A percentile compares a stretch with the other conserved stretches of the same genome.
Conservation (phyloP, 2,888 invertebrate genomes). For the Ectemnius continuus region DNA sequence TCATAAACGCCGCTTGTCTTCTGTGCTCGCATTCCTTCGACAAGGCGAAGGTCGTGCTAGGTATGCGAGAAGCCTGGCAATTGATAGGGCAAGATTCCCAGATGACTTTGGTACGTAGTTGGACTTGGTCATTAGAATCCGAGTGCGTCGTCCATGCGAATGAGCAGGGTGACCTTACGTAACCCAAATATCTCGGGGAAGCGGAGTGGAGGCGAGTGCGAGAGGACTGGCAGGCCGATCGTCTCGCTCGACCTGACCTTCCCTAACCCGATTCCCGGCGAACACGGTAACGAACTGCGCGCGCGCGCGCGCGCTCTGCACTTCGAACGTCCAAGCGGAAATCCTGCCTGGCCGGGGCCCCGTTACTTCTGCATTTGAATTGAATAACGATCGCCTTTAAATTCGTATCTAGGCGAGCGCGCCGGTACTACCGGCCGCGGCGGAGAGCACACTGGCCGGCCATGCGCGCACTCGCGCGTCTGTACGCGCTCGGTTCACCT, state of each 20-base stretch:
- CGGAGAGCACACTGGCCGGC: not conserved
- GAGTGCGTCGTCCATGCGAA: slow-evolving; percentile 28
- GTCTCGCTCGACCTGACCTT: slow-evolving; percentile 56
- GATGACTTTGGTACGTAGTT: slow-evolving; percentile 1
- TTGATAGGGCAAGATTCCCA: not conserved
- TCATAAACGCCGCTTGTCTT: too few relatives aligned
- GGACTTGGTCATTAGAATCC: not conserved
- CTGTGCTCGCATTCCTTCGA: too few relatives aligned
- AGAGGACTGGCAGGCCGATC: slow-evolving; percentile 41
- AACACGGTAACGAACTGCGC: slow-evolving; percentile 51
- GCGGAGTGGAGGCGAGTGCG: too few relatives aligned
- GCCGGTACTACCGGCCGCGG: slow-evolving; percentile 7
- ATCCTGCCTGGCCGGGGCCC: slow-evolving; percentile 52
- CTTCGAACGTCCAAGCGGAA: slow-evolving; percentile 55
- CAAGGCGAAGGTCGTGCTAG: too few relatives aligned
- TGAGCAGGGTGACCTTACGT: slow-evolving; percentile 44
- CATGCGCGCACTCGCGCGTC: slow-evolving; percentile 23
- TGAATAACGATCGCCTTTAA: slow-evolving; percentile 65
- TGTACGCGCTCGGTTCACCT: slow-evolving; percentile 50
- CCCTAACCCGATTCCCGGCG: slow-evolving; percentile 58
- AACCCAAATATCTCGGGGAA: slow-evolving; percentile 43
- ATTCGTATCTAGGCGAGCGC: slow-evolving; percentile 62
- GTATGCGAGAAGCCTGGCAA: too few relatives aligned
- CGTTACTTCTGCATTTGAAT: slow-evolving; percentile 63
- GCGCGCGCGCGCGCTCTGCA: too few relatives aligned